Conservation (phyloP, 2,888 invertebrate genomes). For the Drosophila longiperda region DNA sequence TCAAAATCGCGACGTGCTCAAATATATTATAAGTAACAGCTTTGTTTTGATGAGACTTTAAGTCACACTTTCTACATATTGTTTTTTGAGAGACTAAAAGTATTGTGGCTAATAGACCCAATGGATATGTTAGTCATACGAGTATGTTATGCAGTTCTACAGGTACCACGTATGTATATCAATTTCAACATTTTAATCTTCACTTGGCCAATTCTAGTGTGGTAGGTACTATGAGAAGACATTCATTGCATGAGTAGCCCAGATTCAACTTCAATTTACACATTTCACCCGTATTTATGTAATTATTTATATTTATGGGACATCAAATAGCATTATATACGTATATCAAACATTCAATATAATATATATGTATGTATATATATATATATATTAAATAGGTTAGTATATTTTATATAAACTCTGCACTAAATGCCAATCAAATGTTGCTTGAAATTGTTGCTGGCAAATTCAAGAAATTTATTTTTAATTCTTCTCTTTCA, state of each 20-base stretch:
- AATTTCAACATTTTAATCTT: slow-evolving; percentile 12
- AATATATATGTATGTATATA: slow-evolving; percentile 43
- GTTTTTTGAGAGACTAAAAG: slow-evolving; percentile 30
- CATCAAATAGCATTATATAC: slow-evolving; percentile 62
- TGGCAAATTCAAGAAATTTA: slow-evolving; percentile 51
- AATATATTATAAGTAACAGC: slow-evolving; percentile 46
- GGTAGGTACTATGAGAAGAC: slow-evolving; percentile 25
- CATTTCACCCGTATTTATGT: slow-evolving; percentile 7
- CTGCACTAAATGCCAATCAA: slow-evolving; percentile 63
- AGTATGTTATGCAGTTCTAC: slow-evolving; percentile 17
- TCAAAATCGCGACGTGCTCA: slow-evolving; percentile 48
- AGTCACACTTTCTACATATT: slow-evolving; percentile 54
- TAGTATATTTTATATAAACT: slow-evolving; percentile 53
- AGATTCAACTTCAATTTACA: neutral
- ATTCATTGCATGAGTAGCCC: slow-evolving; percentile 9
- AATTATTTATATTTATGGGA: slow-evolving; percentile 42
- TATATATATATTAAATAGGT: slow-evolving; percentile 39
- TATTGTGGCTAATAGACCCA: slow-evolving; percentile 68
- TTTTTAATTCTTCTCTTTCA: slow-evolving; percentile 26
- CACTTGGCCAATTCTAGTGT: slow-evolving; percentile 16
- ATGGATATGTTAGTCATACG: slow-evolving; percentile 67
- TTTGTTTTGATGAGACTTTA: slow-evolving; percentile 65
- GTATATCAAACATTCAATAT: slow-evolving; percentile 76
- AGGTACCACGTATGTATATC: slow-evolving; percentile 24
- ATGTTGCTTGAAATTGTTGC: slow-evolving; percentile 52